Conservation (phyloP, 2,113 vertebrate species). For the Tapirus terrestris region DNA sequence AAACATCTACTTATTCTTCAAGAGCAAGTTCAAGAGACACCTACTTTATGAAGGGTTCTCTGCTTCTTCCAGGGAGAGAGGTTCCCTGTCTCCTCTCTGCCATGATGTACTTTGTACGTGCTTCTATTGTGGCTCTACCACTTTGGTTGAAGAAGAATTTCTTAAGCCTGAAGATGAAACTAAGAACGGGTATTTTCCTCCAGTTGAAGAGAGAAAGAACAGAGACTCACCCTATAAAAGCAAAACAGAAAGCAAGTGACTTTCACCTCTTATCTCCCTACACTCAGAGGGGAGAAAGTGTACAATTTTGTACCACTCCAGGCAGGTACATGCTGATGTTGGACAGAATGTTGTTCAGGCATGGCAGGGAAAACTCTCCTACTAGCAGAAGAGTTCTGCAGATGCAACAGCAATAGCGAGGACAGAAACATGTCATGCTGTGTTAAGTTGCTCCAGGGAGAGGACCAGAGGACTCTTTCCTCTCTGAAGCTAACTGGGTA, state of each 20-base stretch:
- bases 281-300: neutral
- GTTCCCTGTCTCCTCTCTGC: neutral
- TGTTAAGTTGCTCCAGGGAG: neutral
- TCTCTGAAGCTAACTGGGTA: neutral
- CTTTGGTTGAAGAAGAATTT: slow-evolving; percentile 11
- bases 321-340: neutral
- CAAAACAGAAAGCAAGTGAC: neutral
- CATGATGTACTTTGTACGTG: neutral
- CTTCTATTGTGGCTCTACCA: neutral
- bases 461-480: neutral
- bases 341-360: neutral
- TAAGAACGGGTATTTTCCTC: neutral
- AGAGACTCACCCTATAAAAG: neutral
- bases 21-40: neutral
- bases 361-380: neutral
- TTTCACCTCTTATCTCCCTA: neutral
- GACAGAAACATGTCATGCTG: neutral
- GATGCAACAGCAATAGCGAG: neutral
- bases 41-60: neutral
- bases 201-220: neutral
- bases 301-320: neutral
- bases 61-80: neutral
- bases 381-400: neutral
- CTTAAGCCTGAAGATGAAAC: neutral
- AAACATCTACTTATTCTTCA: neutral